Evolutionary conservation across 1,140 invertebrate genomes (phyloP).

Genomic region (Zaprionus davidi): DNA sequence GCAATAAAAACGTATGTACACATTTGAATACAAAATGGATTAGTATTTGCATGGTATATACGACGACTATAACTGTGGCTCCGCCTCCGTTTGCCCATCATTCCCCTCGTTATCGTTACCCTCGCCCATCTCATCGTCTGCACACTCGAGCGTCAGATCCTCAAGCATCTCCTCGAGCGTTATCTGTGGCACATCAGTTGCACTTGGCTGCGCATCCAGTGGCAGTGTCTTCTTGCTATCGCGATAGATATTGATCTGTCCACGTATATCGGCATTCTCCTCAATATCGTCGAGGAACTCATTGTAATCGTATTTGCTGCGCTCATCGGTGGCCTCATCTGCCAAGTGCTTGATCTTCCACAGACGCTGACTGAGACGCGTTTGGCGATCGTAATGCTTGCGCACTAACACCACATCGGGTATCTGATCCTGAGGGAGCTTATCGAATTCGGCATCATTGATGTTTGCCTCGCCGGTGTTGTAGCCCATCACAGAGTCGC

Average conservation of each 20-base stretch:
- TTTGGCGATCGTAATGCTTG: conserved; percentile 93
- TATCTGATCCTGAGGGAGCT: conserved; percentile 89
- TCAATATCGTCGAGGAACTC: conserved; percentile 99
- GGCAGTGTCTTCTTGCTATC: conserved; percentile 89
- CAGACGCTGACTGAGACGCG: conserved; percentile 89
- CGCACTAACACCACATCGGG: conserved; percentile 97
- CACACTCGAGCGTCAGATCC: conserved; percentile 91
- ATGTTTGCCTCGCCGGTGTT: conserved; percentile 95
- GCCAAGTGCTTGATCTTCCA: conserved; percentile 97
- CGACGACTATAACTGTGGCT: conserved; percentile 51
- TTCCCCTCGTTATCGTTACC: conserved; percentile 34
- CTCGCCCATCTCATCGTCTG: conserved; percentile 89
- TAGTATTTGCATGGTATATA: conserved; percentile 1
- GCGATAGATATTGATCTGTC: conserved; percentile 97
- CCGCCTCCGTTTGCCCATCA: conserved; percentile 6
- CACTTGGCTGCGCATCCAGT: conserved; percentile 87
- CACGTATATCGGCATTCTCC: conserved; percentile 94
- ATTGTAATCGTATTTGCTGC: conserved; percentile 92
- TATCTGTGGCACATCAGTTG: conserved; percentile 91
- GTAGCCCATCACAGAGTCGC: conserved; percentile 97
- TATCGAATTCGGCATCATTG: conserved; percentile 95
- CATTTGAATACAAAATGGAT: conserved; percentile 40
- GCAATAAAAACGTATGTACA: conserved; percentile 27
- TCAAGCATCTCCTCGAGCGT: conserved; percentile 99
- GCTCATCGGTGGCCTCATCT: conserved; percentile 88